Evolutionary conservation across 2,113 vertebrate genomes (phyloP).

Genomic region (Leptodactylus fuscus): DNA sequence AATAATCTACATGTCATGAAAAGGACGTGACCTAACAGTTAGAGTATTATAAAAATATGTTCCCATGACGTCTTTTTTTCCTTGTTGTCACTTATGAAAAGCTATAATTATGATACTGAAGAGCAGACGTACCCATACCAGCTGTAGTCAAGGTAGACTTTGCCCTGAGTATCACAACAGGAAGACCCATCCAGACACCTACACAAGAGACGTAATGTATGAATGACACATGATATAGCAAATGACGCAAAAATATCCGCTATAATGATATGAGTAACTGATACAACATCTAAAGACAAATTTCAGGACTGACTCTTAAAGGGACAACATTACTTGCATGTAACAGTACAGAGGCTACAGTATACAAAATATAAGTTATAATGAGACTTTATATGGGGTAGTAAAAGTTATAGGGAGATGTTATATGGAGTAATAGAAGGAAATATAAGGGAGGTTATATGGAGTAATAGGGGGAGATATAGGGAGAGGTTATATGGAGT

Average conservation of each 20-base stretch:
- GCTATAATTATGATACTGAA: neutral
- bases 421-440: neutral
- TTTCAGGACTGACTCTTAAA: neutral
- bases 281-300: neutral
- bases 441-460: neutral
- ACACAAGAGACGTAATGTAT: slow-evolving; percentile 15
- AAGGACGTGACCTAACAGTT: neutral
- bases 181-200: slow-evolving; percentile 50
- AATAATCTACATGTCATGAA: neutral
- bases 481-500: slow-evolving; percentile 4
- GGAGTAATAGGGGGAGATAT: neutral
- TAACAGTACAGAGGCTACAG: neutral
- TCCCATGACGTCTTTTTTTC: neutral
- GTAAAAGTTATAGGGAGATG: neutral
- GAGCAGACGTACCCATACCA: slow-evolving; percentile 50
- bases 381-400: neutral
- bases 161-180: slow-evolving; percentile 47
- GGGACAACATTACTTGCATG: neutral
- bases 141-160: slow-evolving; percentile 54
- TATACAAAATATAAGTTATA: neutral
- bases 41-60: neutral
- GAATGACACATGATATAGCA: neutral
- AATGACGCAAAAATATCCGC: neutral
- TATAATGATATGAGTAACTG: neutral
- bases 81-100: neutral